Conservation (phyloP, 2,888 invertebrate genomes). For the Drosophila bunnanda region DNA sequence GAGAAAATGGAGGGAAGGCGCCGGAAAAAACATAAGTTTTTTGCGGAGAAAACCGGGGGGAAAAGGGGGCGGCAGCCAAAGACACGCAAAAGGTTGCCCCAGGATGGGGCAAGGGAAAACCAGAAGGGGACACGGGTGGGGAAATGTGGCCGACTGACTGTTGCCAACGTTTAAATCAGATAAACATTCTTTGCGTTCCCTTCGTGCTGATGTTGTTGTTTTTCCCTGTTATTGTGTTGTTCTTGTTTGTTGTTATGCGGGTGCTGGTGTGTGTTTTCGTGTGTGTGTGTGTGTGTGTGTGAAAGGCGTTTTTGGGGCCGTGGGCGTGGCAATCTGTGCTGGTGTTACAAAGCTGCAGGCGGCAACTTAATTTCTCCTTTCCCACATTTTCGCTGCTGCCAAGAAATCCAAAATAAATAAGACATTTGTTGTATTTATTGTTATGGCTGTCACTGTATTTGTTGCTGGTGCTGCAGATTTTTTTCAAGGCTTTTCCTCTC, state of each 20-base stretch:
- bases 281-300: constrained; percentile 4
- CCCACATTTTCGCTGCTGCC: constrained; percentile 29
- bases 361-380: constrained; percentile 75
- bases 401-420: constrained; percentile 66
- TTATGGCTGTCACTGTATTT: constrained; percentile 36
- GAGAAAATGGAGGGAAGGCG: not conserved
- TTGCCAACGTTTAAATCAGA: constrained; percentile 75
- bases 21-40: constrained; percentile 67
- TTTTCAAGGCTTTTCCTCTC: constrained; percentile 8
- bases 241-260: constrained; percentile 48
- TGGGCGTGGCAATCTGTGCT: constrained; percentile 55
- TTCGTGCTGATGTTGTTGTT: constrained; percentile 38
- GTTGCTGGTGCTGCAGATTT: constrained; percentile 30
- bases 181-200: constrained; percentile 60
- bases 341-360: constrained; percentile 76
- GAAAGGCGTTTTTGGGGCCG: constrained; percentile 11
- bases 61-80: constrained; percentile 40
- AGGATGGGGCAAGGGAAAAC: constrained; percentile 6
- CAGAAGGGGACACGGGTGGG: constrained; percentile 2
- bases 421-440: constrained; percentile 50
- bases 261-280: not conserved
- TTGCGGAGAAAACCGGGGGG: constrained; percentile 1
- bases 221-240: constrained; percentile 31
- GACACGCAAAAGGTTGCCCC: constrained; percentile 60
- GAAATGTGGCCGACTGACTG: constrained; percentile 49